Conservation (phyloP, 1,140 invertebrate genomes). For the Caenorhabditis remanei region DNA sequence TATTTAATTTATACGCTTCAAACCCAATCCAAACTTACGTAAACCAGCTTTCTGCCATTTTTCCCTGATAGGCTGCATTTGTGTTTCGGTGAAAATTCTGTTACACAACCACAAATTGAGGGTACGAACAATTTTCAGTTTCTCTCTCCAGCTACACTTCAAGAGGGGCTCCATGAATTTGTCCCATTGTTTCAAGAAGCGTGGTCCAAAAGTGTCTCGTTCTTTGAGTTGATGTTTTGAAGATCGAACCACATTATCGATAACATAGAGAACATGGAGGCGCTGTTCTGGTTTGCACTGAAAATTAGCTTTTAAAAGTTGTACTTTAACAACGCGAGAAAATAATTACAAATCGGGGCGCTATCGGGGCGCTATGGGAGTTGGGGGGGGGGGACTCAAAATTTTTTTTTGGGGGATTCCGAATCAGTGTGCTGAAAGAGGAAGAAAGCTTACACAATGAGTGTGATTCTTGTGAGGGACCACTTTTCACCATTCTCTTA, state of each 20-base stretch:
- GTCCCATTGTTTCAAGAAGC: conserved; percentile 95
- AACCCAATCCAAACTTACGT: conserved; percentile 45
- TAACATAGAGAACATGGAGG: conserved; percentile 96
- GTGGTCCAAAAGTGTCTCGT: conserved; percentile 96
- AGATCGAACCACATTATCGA: conserved; percentile 97
- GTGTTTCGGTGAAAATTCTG: conserved; percentile 92
- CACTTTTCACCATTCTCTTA: too few relatives aligned
- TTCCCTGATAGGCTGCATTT: conserved; percentile 88
- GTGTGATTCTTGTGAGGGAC: too few relatives aligned
- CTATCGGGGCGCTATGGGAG: too few relatives aligned
- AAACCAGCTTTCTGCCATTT: conserved; percentile 66
- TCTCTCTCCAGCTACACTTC: conserved; percentile 84
- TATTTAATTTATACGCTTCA: not conserved
- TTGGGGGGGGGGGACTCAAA: too few relatives aligned
- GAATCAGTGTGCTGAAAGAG: too few relatives aligned
- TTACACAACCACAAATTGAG: conserved; percentile 99
- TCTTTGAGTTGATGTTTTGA: conserved; percentile 91
- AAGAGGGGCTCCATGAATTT: conserved; percentile 91
- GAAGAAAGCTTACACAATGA: too few relatives aligned
- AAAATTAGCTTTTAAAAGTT: conserved; percentile 67
- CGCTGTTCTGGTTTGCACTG: conserved; percentile 97
- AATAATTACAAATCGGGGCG: too few relatives aligned
- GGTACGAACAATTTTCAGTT: conserved; percentile 95
- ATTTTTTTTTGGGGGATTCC: too few relatives aligned
- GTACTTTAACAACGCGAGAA: too few relatives aligned